These are phyloP conservation scores for Chelonia mydas DNA, from an alignment of 2,797 vertebrate species.

Conservation along the genomic window DNA sequence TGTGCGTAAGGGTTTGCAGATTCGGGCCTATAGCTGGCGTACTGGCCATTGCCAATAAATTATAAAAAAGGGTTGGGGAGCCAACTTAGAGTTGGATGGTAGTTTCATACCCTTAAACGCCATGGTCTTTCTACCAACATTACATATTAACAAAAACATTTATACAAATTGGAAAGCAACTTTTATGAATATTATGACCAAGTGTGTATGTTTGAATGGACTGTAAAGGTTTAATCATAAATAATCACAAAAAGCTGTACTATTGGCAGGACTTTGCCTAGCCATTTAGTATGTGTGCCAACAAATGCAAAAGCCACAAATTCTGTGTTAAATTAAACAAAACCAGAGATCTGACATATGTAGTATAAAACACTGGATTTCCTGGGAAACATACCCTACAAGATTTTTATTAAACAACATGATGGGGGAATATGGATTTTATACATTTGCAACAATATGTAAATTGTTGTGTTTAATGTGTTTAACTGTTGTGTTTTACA, in stretches of 20 bases:
- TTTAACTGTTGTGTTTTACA: constrained; percentile 57
- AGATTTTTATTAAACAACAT: constrained; percentile 26
- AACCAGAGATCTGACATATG: not conserved
- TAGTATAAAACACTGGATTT: not conserved
- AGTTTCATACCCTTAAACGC: not conserved
- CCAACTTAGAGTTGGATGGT: not conserved
- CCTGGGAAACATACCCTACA: constrained; percentile 21
- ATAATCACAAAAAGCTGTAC: fast-evolving
- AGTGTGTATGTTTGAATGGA: not conserved
- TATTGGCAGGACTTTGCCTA: not conserved
- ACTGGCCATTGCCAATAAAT: not conserved
- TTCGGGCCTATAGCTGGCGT: not conserved
- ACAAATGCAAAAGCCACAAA: not conserved
- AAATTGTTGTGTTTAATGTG: constrained; percentile 28
- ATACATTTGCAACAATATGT: constrained; percentile 9
- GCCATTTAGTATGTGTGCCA: not conserved
- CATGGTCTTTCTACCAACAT: not conserved
- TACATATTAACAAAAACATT: not conserved
- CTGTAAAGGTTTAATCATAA: not conserved
- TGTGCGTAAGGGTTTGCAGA: not conserved
- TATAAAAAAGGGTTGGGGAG: not conserved
- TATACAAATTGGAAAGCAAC: fast-evolving
- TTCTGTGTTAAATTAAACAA: not conserved
- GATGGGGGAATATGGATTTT: not conserved
- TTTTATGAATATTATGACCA: not conserved